Evolutionary conservation across 2,113 vertebrate species (phyloP).

Genomic region (Channa argus): DNA sequence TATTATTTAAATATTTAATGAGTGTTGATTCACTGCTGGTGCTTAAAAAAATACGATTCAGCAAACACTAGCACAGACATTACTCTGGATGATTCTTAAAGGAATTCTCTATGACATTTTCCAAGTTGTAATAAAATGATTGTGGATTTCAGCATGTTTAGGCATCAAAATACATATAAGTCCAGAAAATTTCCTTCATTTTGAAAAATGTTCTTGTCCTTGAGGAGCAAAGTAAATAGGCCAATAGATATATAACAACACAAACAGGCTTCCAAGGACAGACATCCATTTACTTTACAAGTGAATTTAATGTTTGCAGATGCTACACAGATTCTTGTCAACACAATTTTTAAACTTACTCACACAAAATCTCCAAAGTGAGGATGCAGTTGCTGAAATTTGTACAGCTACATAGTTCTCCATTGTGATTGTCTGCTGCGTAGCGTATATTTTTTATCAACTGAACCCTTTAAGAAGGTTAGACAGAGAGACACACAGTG

Average conservation of each 20-base stretch:
- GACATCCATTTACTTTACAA: background rate
- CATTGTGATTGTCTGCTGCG: background rate
- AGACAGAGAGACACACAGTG: background rate
- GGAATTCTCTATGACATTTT: background rate
- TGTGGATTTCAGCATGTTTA: background rate
- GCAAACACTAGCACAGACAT: background rate
- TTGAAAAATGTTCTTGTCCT: constrained; percentile 3
- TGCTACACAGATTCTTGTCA: background rate
- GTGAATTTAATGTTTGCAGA: background rate
- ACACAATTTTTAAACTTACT: no score
- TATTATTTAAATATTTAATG: background rate
- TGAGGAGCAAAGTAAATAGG: constrained; percentile 1
- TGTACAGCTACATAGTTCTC: background rate
- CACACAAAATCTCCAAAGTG: background rate
- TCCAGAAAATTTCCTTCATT: constrained; percentile 11
- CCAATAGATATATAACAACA: background rate
- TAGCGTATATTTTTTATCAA: background rate
- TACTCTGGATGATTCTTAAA: background rate
- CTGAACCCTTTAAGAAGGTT: background rate
- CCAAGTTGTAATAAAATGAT: background rate
- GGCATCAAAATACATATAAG: background rate
- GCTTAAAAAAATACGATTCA: background rate
- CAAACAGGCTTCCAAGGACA: constrained; percentile 4
- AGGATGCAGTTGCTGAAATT: background rate
- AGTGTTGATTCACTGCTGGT: background rate